A percentile compares a stretch with the other conserved stretches of the same genome.
Conservation (phyloP, 2,797 vertebrate species). For the Anguilla megastoma region DNA sequence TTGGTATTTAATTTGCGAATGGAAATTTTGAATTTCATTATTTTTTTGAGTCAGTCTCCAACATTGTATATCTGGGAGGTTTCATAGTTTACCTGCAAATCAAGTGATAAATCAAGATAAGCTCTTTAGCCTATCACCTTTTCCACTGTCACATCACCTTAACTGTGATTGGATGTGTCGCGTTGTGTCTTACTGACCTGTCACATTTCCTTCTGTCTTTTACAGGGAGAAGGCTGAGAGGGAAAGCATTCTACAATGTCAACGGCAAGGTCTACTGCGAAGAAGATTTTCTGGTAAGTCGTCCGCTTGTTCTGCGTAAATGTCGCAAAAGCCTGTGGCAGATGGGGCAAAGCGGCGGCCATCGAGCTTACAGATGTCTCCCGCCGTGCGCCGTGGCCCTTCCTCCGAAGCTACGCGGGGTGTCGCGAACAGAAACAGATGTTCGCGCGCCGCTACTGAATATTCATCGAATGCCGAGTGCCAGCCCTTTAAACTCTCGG, state of each 20-base stretch:
- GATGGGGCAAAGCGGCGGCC: background rate
- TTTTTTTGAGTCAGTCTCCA: background rate
- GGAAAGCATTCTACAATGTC: constrained; percentile 98
- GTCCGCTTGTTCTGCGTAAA: background rate
- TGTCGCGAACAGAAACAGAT: constrained; percentile 58
- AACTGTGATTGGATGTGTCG: background rate
- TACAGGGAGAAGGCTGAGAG: constrained; percentile 90
- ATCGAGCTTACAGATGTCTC: background rate
- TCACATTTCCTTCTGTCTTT: background rate
- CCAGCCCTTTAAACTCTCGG: constrained; percentile 48
- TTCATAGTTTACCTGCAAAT: background rate
- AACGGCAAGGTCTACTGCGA: constrained; percentile 98
- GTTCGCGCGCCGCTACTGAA: constrained; percentile 17
- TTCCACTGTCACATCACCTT: background rate
- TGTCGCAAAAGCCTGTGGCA: background rate
- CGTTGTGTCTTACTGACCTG: background rate
- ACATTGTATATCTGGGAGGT: background rate
- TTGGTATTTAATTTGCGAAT: background rate
- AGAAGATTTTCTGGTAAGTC: constrained; percentile 96
- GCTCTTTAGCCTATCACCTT: background rate
- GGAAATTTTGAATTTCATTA: background rate
- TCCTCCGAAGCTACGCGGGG: background rate
- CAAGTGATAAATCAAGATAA: background rate
- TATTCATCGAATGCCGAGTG: constrained; percentile 52
- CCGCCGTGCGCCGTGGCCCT: background rate